Evolutionary conservation across 2,797 vertebrate genomes (phyloP).

Genomic region (Crenuchus spilurus): DNA sequence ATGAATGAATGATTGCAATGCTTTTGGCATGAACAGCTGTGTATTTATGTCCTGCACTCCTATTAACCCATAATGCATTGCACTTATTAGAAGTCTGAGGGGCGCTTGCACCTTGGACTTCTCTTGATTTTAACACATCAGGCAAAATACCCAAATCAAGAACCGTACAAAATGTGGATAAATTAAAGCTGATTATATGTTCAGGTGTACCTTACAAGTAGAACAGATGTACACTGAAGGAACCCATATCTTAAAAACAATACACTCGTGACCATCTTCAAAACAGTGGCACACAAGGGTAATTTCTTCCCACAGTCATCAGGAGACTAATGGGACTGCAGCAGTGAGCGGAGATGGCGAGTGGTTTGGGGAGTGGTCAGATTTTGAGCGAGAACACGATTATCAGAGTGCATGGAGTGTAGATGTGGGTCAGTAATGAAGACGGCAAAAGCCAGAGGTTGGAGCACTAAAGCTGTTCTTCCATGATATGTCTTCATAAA

Average conservation of each 20-base stretch:
- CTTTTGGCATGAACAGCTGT: conserved; percentile 7
- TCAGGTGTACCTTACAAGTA: neutral
- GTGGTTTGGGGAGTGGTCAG: neutral
- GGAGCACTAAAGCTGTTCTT: conserved; percentile 16
- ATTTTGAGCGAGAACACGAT: neutral
- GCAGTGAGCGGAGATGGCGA: neutral
- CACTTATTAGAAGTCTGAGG: neutral
- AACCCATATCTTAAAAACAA: neutral
- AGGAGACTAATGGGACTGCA: neutral
- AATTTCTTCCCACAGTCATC: neutral
- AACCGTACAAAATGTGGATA: neutral
- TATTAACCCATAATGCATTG: neutral
- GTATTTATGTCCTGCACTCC: neutral
- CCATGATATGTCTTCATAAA: conserved; percentile 24
- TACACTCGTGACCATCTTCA: neutral
- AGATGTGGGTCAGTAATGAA: neutral
- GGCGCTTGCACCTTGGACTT: neutral
- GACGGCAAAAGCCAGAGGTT: conserved; percentile 2
- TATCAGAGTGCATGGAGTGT: neutral
- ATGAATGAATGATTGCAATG: neutral
- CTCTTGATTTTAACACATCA: neutral
- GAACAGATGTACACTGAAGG: neutral
- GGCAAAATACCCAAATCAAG: neutral
- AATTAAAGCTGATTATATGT: neutral
- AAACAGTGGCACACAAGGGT: conserved; percentile 8